Conservation (phyloP, 2,113 vertebrate species). For the Hemicordylus capensis region DNA sequence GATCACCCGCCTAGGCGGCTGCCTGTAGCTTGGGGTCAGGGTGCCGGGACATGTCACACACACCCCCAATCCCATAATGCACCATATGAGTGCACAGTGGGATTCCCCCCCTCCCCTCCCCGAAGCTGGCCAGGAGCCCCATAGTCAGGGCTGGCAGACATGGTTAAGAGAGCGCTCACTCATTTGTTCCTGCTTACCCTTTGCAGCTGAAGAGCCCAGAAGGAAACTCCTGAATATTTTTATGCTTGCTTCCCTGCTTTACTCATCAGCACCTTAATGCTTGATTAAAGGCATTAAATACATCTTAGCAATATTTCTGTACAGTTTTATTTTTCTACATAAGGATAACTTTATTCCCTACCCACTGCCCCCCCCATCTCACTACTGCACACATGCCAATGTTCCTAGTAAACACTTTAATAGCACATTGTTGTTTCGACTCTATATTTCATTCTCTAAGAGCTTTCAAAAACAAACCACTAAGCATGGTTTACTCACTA, state of each 20-base stretch:
- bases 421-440: not conserved
- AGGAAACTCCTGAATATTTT: conserved; percentile 40
- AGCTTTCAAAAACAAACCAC: not conserved
- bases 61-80: too few relatives aligned
- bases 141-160: not conserved
- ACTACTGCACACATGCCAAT: conserved; percentile 19
- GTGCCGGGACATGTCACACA: too few relatives aligned
- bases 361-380: conserved; percentile 27
- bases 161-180: conserved; percentile 34
- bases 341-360: conserved; percentile 20
- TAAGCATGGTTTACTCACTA: conserved; percentile 35
- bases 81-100: too few relatives aligned
- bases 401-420: conserved; percentile 27
- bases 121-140: too few relatives aligned
- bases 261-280: conserved; percentile 54
- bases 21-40: too few relatives aligned
- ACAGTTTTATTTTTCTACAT: conserved; percentile 35
- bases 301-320: conserved; percentile 59
- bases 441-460: conserved; percentile 17
- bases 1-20: too few relatives aligned
- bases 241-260: conserved; percentile 56
- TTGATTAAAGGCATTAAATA: conserved; percentile 42
- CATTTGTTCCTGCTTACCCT: conserved; percentile 21
- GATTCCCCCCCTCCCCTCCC: too few relatives aligned
- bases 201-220: conserved; percentile 37